These are phyloP conservation scores for Drosophila paramelanica DNA, from an alignment of 2,888 invertebrate species.

Conservation along the genomic window DNA sequence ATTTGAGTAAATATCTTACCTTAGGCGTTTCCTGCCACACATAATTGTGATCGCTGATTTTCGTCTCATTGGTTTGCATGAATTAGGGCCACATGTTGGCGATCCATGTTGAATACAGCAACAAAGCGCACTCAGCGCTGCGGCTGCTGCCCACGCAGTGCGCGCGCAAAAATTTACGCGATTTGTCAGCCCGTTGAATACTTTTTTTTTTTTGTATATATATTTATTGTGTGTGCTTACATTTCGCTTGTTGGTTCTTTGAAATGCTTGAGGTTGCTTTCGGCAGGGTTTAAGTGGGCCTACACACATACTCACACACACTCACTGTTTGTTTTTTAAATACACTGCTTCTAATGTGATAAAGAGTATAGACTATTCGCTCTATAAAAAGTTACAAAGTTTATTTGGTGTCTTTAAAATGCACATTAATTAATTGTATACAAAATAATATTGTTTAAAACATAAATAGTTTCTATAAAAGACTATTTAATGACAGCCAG, in stretches of 20 bases:
- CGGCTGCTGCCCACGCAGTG: slow-evolving; percentile 70
- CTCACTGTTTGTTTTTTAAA: slow-evolving; percentile 42
- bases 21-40: slow-evolving; percentile 68
- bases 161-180: slow-evolving; percentile 75
- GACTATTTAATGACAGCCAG: too few species aligned
- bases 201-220: slow-evolving; percentile 15
- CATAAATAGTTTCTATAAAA: too few species aligned
- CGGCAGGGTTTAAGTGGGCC: slow-evolving; percentile 82
- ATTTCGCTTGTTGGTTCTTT: slow-evolving; percentile 75
- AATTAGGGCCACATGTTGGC: slow-evolving; percentile 78
- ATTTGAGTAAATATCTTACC: slow-evolving; percentile 30
- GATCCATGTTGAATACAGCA: slow-evolving; percentile 38
- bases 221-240: slow-evolving; percentile 63
- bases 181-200: slow-evolving; percentile 74
- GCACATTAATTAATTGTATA: too few species aligned
- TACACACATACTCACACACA: slow-evolving; percentile 52
- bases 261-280: slow-evolving; percentile 77
- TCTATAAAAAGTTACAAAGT: background rate
- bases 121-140: slow-evolving; percentile 42
- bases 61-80: slow-evolving; percentile 59
- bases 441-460: too few species aligned
- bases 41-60: slow-evolving; percentile 47
- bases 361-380: background rate
- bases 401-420: too few species aligned
- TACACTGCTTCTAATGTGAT: background rate